These are phyloP conservation scores for Calameuta pallipes DNA, from an alignment of 2,888 invertebrate genomes.

Conservation along the genomic window DNA sequence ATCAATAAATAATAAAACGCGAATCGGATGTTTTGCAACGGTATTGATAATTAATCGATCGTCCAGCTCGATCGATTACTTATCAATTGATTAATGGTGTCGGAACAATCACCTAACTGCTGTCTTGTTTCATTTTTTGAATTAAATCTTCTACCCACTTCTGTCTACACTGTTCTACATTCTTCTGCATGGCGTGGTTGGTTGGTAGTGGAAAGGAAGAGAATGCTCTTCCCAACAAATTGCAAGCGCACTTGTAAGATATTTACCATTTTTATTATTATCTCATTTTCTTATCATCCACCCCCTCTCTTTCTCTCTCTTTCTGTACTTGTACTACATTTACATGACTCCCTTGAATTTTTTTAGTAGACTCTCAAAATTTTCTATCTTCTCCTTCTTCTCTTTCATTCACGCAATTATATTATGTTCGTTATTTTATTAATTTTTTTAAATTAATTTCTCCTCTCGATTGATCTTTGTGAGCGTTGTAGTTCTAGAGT, in stretches of 20 bases:
- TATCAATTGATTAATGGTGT: conserved; percentile 47
- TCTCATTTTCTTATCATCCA: conserved; percentile 22
- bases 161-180: conserved; percentile 67
- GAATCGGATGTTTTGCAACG: conserved; percentile 46
- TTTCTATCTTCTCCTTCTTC: background rate
- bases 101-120: conserved; percentile 64
- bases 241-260: conserved; percentile 76
- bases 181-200: conserved; percentile 72
- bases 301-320: background rate
- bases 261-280: conserved; percentile 64
- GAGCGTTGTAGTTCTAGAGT: conserved; percentile 31
- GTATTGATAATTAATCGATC: conserved; percentile 36
- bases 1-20: conserved; percentile 23
- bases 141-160: conserved; percentile 65
- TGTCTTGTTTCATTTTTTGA: conserved; percentile 66
- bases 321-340: background rate
- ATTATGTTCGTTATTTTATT: conserved; percentile 20
- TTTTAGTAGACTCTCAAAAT: background rate
- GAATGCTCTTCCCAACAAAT: conserved; percentile 76
- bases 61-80: conserved; percentile 25
- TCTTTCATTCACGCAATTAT: conserved; percentile 23
- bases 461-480: conserved; percentile 19
- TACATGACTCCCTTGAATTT: background rate
- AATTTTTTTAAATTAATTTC: conserved; percentile 14
- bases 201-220: conserved; percentile 75